These are phyloP conservation scores for Heliconius hermathena DNA, from an alignment of 1,140 invertebrate genomes.

Conservation along the genomic window DNA sequence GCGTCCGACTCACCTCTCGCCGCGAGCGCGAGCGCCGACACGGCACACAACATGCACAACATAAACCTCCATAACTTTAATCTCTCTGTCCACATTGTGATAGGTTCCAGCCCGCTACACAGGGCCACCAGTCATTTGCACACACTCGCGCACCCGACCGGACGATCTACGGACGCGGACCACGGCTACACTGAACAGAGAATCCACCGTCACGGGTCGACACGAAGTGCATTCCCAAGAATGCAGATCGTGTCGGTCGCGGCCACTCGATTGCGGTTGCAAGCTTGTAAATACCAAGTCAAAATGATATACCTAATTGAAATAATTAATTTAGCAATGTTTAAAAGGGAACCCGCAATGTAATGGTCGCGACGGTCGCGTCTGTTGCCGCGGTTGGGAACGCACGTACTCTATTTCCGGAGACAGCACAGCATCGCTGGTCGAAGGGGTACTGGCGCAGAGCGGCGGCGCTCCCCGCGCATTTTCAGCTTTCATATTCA, in stretches of 20 bases:
- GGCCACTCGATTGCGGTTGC: slow-evolving; percentile 55
- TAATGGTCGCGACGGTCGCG: slow-evolving; percentile 51
- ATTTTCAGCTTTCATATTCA: slow-evolving; percentile 60
- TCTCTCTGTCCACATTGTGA: slow-evolving; percentile 79
- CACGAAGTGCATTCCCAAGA: slow-evolving; percentile 61
- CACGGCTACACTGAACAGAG: slow-evolving; percentile 70
- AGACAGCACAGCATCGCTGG: slow-evolving; percentile 83
- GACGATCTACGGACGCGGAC: slow-evolving; percentile 66
- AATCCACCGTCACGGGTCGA: slow-evolving; percentile 49
- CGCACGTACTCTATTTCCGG: slow-evolving; percentile 80
- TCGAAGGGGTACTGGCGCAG: slow-evolving; percentile 79
- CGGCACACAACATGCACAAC: slow-evolving; percentile 75
- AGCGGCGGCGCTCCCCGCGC: slow-evolving; percentile 55
- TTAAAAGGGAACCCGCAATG: slow-evolving; percentile 60
- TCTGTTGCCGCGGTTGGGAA: slow-evolving; percentile 25
- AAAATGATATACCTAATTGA: neutral
- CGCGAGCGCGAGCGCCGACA: slow-evolving; percentile 67
- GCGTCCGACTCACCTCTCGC: slow-evolving; percentile 67
- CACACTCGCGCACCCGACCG: slow-evolving; percentile 76
- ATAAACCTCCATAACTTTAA: slow-evolving; percentile 79
- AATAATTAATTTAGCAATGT: slow-evolving; percentile 12
- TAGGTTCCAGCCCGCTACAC: slow-evolving; percentile 62
- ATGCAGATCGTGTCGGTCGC: slow-evolving; percentile 58
- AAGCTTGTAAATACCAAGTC: slow-evolving; percentile 4
- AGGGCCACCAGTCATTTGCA: slow-evolving; percentile 78